These are phyloP conservation scores for Drosophila athabasca DNA, from an alignment of 1,140 invertebrate genomes.

Conservation along the genomic window DNA sequence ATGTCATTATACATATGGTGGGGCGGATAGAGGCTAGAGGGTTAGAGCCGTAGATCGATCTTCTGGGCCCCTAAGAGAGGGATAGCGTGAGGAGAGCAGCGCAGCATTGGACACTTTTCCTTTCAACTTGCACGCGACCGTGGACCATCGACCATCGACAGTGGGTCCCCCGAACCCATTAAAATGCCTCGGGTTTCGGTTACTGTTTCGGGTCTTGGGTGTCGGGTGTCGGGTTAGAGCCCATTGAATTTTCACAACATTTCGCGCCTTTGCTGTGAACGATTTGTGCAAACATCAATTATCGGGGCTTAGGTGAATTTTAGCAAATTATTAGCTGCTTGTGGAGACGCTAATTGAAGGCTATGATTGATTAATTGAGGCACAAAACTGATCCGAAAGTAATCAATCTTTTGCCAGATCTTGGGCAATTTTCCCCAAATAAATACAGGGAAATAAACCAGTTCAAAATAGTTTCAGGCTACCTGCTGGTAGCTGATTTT, in stretches of 20 bases:
- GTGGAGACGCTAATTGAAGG: constrained; percentile 35
- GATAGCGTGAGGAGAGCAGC: constrained; percentile 1
- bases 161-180: not conserved
- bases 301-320: constrained; percentile 18
- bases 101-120: constrained; percentile 36
- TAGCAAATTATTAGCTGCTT: constrained; percentile 47
- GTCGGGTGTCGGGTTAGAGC: not conserved
- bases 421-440: constrained; percentile 1
- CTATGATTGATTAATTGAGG: constrained; percentile 31
- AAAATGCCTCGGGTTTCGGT: not conserved
- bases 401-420: not conserved
- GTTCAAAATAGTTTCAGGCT: constrained; percentile 16
- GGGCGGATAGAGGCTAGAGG: constrained; percentile 14
- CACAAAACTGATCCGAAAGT: constrained; percentile 10
- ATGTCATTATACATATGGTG: constrained; percentile 25
- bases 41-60: constrained; percentile 18
- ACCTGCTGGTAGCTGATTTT: constrained; percentile 22
- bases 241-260: constrained; percentile 31
- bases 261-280: constrained; percentile 27
- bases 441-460: constrained; percentile 16
- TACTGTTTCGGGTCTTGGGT: too few species aligned
- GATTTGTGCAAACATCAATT: constrained; percentile 42
- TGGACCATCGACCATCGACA: not conserved
- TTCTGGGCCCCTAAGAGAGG: constrained; percentile 7
- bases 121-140: constrained; percentile 21